Base-by-base conservation (phyloP, 2,113 vertebrate genomes). In the Nyctibius bracteatus region DNA sequence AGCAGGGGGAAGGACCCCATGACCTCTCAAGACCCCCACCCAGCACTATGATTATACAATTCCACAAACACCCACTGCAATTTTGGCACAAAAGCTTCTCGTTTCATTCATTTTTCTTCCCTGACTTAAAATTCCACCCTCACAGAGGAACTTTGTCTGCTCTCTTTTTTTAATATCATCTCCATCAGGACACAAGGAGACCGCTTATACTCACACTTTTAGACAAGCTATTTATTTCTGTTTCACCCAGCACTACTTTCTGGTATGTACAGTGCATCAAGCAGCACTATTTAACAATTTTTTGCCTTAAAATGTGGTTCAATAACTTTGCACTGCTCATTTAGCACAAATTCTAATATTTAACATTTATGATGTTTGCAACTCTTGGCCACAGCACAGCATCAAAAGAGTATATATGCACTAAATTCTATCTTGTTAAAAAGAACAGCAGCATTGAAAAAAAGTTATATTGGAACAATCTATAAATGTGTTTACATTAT, bases 401-500 rank as follows among this genome's bases (percentile, higher is more conserved):
- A 93, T 94, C 92, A 95, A 94, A 96, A 90, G 90, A 61, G 43
- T 39, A 95, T 25, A 66, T 3, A 82, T 33, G 65, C 63, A 86
- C 90, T 94, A 90, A 92, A 81, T 31, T 49, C 51, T 81, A 94
- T 95, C 94, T 95, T 95, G 87, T 47, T 92, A 94, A 82, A 92
- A 96, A 96, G 94, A 94, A 70, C 72, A 90, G 92, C 86, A 95
- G 85, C 87, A 90, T 89, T 80, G 65, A 71, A 97, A 96, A n/a
- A 96, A 97, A 94, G 46, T 96, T 96, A 71, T 47, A 97, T 63
- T 93, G 95, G 93, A 97, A 97, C 94, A 97, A 97, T 96, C 82
- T 96, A 91, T 95, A 96, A 97, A 95, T 90, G 72, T 97, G 85
- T 97, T 98, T 98, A 96, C 82, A 94, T 92, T 96, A 97, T 74